Conservation (phyloP, 2,888 invertebrate species). For the Thecophora atra region DNA sequence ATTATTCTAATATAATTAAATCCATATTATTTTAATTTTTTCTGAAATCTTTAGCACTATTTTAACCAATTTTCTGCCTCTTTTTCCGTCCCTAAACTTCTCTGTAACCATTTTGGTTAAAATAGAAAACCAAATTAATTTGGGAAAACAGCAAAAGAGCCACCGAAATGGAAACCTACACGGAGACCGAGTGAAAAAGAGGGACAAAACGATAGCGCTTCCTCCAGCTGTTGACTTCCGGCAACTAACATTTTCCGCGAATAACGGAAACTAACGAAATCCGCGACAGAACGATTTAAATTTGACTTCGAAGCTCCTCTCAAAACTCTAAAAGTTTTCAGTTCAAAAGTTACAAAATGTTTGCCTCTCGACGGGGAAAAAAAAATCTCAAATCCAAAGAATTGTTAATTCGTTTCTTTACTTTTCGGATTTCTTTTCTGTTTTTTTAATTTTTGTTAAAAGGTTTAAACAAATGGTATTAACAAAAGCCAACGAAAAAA, state of each 20-base stretch:
- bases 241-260: slow-evolving; percentile 42
- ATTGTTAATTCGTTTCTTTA: neutral
- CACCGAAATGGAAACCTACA: neutral
- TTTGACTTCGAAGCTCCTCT: slow-evolving; percentile 22
- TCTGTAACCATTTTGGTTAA: no score
- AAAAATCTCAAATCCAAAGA: no score
- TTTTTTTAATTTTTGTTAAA: neutral
- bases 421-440: no score
- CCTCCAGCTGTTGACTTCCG: slow-evolving; percentile 47
- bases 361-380: neutral
- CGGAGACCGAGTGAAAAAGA: no score
- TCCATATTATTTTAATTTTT: no score
- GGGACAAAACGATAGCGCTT: neutral
- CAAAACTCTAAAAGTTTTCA: no score
- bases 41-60: no score
- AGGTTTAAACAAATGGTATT: neutral
- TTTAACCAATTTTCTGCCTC: no score
- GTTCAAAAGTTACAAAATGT: slow-evolving; percentile 1
- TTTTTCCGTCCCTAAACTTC: no score
- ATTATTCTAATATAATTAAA: no score
- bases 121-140: no score
- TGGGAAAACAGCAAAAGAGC: no score
- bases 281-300: slow-evolving; percentile 42
- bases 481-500: neutral
- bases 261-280: slow-evolving; percentile 32